These are phyloP conservation scores for Passer montanus DNA, from an alignment of 2,113 vertebrate species.

Conservation along the genomic window DNA sequence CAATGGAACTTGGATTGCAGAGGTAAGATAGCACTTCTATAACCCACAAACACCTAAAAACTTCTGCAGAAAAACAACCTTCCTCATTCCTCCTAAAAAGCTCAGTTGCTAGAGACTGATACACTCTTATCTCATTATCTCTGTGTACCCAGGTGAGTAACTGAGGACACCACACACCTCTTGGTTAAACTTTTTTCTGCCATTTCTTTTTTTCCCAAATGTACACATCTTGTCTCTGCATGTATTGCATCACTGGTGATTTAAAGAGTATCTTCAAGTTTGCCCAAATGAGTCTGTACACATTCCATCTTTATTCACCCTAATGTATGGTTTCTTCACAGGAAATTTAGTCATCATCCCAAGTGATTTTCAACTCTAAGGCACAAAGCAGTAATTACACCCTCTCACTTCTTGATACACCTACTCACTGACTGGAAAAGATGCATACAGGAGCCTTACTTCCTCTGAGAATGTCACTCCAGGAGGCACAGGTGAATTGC, in stretches of 20 bases:
- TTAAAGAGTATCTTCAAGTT: not conserved
- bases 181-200: not conserved
- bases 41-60: accelerated
- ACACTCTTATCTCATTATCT: not conserved
- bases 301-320: not conserved
- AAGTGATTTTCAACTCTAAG: constrained; percentile 23
- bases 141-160: not conserved
- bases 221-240: not conserved
- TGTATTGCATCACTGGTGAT: not conserved
- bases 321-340: not conserved
- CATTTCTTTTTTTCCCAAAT: not conserved
- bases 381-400: constrained; percentile 17
- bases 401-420: not conserved
- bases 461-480: constrained; percentile 2
- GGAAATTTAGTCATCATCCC: constrained; percentile 28
- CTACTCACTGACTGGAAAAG: not conserved
- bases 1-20: not conserved
- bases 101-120: not conserved
- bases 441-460: not conserved
- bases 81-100: not conserved
- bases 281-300: not conserved
- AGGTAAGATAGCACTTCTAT: not conserved
- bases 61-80: not conserved
- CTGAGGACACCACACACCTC: not conserved
- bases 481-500: not conserved